Evolutionary conservation across 2,113 vertebrate species (phyloP), one percentile per base, ranked within the genome.

Genomic region (Hemicordylus capensis): DNA sequence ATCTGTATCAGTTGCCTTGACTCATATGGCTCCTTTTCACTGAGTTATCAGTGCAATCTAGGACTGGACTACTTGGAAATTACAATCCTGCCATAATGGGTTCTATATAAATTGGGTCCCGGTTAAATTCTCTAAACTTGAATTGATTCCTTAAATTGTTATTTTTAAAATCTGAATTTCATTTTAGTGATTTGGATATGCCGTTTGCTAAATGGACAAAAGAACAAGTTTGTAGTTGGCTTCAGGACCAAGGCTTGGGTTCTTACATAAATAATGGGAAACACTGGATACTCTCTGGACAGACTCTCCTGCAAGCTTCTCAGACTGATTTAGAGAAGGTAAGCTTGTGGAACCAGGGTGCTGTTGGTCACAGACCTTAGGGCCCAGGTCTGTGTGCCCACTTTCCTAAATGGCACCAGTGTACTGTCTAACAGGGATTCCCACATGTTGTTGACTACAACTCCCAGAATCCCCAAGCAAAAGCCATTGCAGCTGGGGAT

Each of bases 191-290:
- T 12, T 93, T 99, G 95, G 99, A 99, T 80, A 97, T 96, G 92
- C 99, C 99, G 0, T 99, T 99, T 34, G 99, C 98, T 59, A 99
- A 98, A 77, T 99, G 99, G 99, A 97, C 97, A 0, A 98, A 98
- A 89, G 98, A 99, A 59, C 98, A 99, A 92, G 98, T 99, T 84
- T 99, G 98, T 89, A 96, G 90, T 79, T 99, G 99, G 99, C 97
- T 99, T 42, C 97, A 98, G 88, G 98, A 98, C 12, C 98, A 99
- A 92, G 99, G 98, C 8, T 93, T 99, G 48, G 98, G 98, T 3
- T 97, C 97, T 19, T 98, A 99, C 48, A 96, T 98, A 73, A 97
- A 89, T 90, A 96, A 96, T 85, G 97, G 98, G 85, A 98, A 96
- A 76, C 97, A 96, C 44, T 99, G 99, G 99, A 97, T 99, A 91